phyloP scores from a whole-genome alignment of 37 sponge, comb jelly and placozoan genomes.

The Chondrosia reniformis region DNA sequence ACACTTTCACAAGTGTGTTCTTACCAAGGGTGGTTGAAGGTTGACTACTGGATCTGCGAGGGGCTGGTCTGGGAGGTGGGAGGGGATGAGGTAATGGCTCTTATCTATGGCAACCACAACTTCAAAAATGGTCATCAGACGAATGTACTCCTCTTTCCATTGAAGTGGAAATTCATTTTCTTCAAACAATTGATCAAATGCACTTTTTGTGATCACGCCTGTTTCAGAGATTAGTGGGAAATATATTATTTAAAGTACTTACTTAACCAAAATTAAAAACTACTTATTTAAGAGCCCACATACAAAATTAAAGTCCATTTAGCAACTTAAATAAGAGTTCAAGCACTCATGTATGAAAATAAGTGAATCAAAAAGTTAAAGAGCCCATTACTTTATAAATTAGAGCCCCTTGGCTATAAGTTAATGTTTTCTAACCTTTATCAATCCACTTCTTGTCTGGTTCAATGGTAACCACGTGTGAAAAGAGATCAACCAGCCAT shows the following conservation, averaged over 20 bases:
- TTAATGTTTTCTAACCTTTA: constrained; percentile 40
- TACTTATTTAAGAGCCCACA: too few relatives aligned
- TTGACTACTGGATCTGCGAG: constrained; percentile 1
- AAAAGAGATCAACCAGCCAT: constrained; percentile 85
- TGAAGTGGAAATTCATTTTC: constrained; percentile 79
- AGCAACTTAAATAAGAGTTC: too few relatives aligned
- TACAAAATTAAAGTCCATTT: too few relatives aligned
- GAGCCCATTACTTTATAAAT: too few relatives aligned
- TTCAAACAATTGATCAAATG: constrained; percentile 66
- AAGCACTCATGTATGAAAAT: background rate
- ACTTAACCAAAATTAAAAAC: too few relatives aligned
- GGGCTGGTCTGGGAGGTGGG: constrained; percentile 14
- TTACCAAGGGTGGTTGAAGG: constrained; percentile 8
- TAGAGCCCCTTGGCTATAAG: background rate
- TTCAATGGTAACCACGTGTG: constrained; percentile 78
- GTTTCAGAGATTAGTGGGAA: background rate
- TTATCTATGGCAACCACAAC: constrained; percentile 72
- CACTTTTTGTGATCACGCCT: constrained; percentile 69
- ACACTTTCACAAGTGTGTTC: background rate
- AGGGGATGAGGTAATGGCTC: constrained; percentile 72
- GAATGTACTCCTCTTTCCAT: constrained; percentile 75
- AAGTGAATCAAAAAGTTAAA: background rate
- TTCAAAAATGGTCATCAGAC: constrained; percentile 85
- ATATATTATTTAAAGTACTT: too few relatives aligned
- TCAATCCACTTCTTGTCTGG: constrained; percentile 66